Evolutionary conservation across 2,888 invertebrate species (phyloP), one percentile per base, ranked within the genome.

Genomic region (Selenia dentaria): DNA sequence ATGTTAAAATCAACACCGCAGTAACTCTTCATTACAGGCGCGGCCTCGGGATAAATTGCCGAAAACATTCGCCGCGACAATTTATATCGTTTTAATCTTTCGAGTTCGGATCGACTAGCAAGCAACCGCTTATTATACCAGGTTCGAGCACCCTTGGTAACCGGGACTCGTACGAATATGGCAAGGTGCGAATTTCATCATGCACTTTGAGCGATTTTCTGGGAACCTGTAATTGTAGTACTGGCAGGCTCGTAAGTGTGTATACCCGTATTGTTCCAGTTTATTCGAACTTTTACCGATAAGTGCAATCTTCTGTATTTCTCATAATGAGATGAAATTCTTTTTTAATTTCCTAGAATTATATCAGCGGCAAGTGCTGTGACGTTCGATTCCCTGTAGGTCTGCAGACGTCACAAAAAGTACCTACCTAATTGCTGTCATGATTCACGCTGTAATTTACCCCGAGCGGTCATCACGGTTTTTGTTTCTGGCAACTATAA

Each of bases 1-100:
- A 82, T 77, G 73, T 78, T 76, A 79, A 83, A 81, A 82, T 79
- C 76, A 79, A 83, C 79, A 79, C 72, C 63, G 70, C 64, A 62
- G 71, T 78, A 74, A 79, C 73, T 79, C 79, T 77, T 82, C 75
- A 79, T 81, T 78, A 79, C 66, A 49, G 62, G 42, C 26, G 35
- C 27, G 64, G 62, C 68, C 69, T 71, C 70, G 64, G 64, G 61
- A 68, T 57, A 64, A 63, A 62, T 63, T 66, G 53, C 59, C 64
- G 53, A 69, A 70, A 73, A 69, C 61, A 58, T 62, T 57, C 61
- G 52, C 54, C 54, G 54, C 50, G 61, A 61, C 66, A 61, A 70
- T 66, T 68, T 66, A 71, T 72, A 71, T 72, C 66, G 59, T 58
- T 66, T 64, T 62, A 69, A 72, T 73, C 64, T 62, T 52, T 50